Percentiles rank a stretch among this genome's conserved stretches.
phyloP scores from a whole-genome alignment of 2,113 vertebrate genomes.

The Peromyscus maniculatus region DNA sequence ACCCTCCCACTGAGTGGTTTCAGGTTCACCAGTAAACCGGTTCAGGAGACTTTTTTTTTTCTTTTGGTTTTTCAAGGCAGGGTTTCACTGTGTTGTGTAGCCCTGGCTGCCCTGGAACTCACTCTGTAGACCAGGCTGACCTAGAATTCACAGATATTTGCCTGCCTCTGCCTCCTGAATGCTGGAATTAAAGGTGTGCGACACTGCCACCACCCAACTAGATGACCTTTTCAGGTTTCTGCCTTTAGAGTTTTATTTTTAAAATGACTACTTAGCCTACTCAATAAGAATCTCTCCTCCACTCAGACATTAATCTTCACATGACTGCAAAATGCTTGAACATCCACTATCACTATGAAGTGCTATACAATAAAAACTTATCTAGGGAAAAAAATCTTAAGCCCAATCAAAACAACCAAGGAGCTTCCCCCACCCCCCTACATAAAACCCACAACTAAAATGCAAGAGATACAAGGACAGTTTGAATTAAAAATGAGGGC shows the following conservation, averaged over 20 bases:
- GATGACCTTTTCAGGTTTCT: constrained; percentile 20
- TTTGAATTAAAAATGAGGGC: constrained; percentile 50
- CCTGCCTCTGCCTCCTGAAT: neutral
- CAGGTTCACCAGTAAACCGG: constrained; percentile 2
- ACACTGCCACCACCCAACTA: neutral
- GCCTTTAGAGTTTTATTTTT: neutral
- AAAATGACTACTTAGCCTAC: constrained; percentile 49
- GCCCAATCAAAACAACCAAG: constrained; percentile 31
- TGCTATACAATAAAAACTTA: constrained; percentile 47
- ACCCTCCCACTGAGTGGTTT: neutral
- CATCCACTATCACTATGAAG: neutral
- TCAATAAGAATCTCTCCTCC: neutral
- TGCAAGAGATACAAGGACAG: constrained; percentile 9
- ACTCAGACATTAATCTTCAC: constrained; percentile 26
- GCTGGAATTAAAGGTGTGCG: neutral
- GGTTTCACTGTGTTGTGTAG: neutral
- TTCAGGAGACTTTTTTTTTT: neutral
- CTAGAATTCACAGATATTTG: neutral
- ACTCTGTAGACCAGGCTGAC: no score
- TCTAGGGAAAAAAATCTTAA: constrained; percentile 33
- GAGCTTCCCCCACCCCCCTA: neutral
- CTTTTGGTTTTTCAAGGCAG: neutral
- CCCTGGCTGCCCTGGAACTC: neutral
- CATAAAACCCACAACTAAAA: constrained; percentile 53
- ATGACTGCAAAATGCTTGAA: constrained; percentile 25